phyloP scores from a whole-genome alignment of 2,797 vertebrate species.

The Gymnodraco acuticeps region DNA sequence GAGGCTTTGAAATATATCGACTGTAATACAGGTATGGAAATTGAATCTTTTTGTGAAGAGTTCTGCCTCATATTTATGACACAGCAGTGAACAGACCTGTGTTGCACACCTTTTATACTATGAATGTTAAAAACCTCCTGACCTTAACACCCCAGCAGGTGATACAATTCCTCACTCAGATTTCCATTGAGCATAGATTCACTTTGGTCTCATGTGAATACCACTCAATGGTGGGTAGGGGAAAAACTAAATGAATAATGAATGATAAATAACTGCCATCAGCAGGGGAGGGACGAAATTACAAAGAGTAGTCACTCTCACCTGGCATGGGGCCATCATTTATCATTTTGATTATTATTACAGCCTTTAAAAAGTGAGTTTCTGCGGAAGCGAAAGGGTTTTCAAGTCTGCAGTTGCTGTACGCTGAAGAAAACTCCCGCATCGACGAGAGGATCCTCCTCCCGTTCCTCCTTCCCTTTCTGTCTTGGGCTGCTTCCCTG shows the following conservation, averaged over 20 bases:
- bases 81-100: constrained; percentile 26
- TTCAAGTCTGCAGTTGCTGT: constrained; percentile 29
- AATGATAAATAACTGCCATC: constrained; percentile 55
- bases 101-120: constrained; percentile 33
- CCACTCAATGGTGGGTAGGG: constrained; percentile 41
- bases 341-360: constrained; percentile 31
- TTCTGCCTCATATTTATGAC: constrained; percentile 35
- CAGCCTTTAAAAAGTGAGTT: constrained; percentile 46
- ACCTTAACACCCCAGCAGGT: constrained; percentile 50
- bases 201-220: constrained; percentile 64
- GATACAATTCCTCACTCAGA: constrained; percentile 59
- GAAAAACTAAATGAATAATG: constrained; percentile 48
- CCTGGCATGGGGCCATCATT: constrained; percentile 18
- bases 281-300: constrained; percentile 36
- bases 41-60: constrained; percentile 21
- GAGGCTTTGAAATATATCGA: background rate
- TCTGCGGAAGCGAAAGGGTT: constrained; percentile 30
- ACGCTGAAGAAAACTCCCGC: constrained; percentile 8
- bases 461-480: constrained; percentile 50
- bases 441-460: constrained; percentile 50
- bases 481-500: constrained; percentile 61
- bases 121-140: constrained; percentile 68
- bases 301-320: constrained; percentile 45
- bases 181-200: constrained; percentile 64
- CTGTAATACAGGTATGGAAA: constrained; percentile 11